Evolutionary conservation across 2,797 vertebrate genomes (phyloP), one percentile per base, ranked within the genome.

Genomic region (Chrosomus eos): DNA sequence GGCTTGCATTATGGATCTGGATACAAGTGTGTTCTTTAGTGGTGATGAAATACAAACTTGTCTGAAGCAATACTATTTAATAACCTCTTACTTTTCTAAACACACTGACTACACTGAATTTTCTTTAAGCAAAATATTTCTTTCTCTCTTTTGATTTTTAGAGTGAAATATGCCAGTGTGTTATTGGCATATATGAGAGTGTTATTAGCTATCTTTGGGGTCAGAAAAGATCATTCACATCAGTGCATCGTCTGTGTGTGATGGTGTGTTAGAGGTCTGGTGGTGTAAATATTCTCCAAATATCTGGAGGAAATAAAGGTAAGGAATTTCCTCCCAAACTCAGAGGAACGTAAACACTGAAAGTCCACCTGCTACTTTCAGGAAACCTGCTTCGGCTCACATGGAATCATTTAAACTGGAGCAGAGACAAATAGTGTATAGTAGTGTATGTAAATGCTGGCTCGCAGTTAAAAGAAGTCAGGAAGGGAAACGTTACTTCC

Each of bases 321-420:
- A 36, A 66, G 85, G 78, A 74, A 87, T 88, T 87, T 85, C 82
- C 67, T 28, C 55, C 33, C 38, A 58, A 72, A 71, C 76, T 38
- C 62, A 70, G 16, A 87, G 48, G 67, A 86, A 84, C 33, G 85
- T 62, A 77, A 86, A 82, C 53, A 76, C 70, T 51, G 28, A 11
- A 23, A 33, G 80, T 82, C 68, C 74, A 88, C 71, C 75, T 83
- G 58, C 68, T 79, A 19, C 55, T 26, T 79, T 31, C 19, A 43
- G 19, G 73, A 76, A 58, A 55, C 40, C 80, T 72, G n/a, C 19
- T 71, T 45, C 80, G 48, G 53, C 70, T 73, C 55, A 48, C 40
- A n/a, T 64, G 70, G 38, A 82, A 62, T 33, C 21, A 60, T 48
- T 82, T 82, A 60, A 73, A 60, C 11, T 45, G 38, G 11, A 33